These are phyloP conservation scores for Leistus spinibarbis DNA, from an alignment of 2,888 invertebrate genomes.

Conservation along the genomic window DNA sequence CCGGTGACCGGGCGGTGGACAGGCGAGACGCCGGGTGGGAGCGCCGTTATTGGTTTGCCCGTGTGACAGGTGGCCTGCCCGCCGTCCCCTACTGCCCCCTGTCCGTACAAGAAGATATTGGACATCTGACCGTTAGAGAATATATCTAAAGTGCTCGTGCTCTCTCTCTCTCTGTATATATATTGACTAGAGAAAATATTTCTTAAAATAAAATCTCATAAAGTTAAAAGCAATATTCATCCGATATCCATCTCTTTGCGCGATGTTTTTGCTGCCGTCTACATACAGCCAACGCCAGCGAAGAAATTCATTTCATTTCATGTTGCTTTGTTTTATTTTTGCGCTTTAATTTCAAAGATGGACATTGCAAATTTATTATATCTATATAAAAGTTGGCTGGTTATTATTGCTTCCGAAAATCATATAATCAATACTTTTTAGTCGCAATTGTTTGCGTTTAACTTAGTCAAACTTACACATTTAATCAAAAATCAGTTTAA, in stretches of 20 bases:
- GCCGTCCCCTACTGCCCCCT: background rate
- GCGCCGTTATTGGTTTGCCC: background rate
- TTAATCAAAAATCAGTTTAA: no score
- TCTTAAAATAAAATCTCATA: conserved; percentile 16
- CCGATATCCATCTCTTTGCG: background rate
- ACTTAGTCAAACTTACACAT: no score
- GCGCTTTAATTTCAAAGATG: background rate
- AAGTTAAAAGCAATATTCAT: conserved; percentile 9
- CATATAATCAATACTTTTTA: no score
- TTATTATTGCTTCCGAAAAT: background rate
- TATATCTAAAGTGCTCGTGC: background rate
- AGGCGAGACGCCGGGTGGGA: background rate
- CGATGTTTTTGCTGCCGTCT: background rate
- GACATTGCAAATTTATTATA: background rate
- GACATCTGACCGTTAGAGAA: background rate
- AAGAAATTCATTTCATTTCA: background rate
- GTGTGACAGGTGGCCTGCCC: background rate
- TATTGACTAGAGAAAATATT: background rate
- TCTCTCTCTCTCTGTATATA: background rate
- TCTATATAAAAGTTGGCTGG: background rate
- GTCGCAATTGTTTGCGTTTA: no score
- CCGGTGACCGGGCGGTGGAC: background rate
- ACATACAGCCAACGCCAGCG: no score
- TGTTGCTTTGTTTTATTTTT: background rate
- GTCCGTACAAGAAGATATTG: background rate